phyloP scores from a whole-genome alignment of 2,797 vertebrate species.

The Choloepus didactylus region DNA sequence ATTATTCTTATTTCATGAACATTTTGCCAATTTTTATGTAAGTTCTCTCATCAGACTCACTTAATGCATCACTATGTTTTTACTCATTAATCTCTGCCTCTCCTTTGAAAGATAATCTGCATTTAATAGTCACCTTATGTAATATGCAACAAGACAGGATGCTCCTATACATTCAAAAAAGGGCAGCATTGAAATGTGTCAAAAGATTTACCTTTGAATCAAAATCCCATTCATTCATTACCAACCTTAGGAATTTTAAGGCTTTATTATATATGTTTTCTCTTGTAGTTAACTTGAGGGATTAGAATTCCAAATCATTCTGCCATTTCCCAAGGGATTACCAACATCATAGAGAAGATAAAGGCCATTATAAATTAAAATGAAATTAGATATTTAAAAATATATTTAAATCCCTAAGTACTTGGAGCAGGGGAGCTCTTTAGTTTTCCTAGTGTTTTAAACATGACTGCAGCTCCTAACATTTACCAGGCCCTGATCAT shows the following conservation, averaged over 20 bases:
- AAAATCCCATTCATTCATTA: conserved; percentile 85
- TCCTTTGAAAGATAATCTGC: conserved; percentile 86
- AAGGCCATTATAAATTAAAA: conserved; percentile 75
- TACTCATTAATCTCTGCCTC: conserved; percentile 88
- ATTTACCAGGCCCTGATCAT: conserved; percentile 48
- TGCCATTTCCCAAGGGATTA: conserved; percentile 67
- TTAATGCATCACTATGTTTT: conserved; percentile 86
- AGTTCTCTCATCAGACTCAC: conserved; percentile 83
- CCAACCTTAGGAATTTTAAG: conserved; percentile 75
- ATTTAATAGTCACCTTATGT: conserved; percentile 85
- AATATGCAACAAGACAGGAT: conserved; percentile 84
- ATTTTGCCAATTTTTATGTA: conserved; percentile 83
- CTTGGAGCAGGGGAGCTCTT: not conserved
- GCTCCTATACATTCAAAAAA: conserved; percentile 78
- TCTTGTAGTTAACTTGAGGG: not conserved
- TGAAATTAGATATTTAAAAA: conserved; percentile 68
- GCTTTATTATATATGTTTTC: conserved; percentile 62
- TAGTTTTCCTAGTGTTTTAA: conserved; percentile 2
- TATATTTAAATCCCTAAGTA: conserved; percentile 76
- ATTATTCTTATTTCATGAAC: conserved; percentile 82
- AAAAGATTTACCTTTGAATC: conserved; percentile 80
- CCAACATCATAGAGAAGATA: not conserved
- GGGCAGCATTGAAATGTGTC: conserved; percentile 74
- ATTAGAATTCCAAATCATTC: conserved; percentile 75
- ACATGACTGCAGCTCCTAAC: not conserved